Evolutionary conservation across 2,888 invertebrate genomes (phyloP).

Genomic region (Drosophila dives): DNA sequence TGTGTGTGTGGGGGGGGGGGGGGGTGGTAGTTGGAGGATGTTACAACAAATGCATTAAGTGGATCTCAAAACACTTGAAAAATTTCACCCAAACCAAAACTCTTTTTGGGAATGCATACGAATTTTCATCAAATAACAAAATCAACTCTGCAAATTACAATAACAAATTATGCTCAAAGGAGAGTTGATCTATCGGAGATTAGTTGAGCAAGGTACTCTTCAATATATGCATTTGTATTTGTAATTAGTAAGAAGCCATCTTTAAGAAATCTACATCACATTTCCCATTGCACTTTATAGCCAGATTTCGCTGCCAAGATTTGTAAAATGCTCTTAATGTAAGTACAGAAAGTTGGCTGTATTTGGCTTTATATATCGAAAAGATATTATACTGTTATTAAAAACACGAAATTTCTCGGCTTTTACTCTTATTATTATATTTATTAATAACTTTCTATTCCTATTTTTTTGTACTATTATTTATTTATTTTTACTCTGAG

Average conservation of each 20-base stretch:
- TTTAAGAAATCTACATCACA: not conserved
- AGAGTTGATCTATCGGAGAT: not conserved
- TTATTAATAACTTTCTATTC: not conserved
- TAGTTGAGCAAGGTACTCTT: not conserved
- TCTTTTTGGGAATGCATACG: not conserved
- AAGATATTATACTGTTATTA: too few relatives aligned
- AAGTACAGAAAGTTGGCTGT: too few relatives aligned
- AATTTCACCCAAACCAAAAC: not conserved
- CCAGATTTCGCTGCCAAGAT: not conserved
- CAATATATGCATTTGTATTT: not conserved
- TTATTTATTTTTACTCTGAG: not conserved
- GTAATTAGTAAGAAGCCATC: not conserved
- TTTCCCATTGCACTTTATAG: not conserved
- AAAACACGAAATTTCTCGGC: not conserved
- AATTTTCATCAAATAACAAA: not conserved
- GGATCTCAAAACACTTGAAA: conserved; percentile 9
- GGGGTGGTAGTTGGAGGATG: too few relatives aligned
- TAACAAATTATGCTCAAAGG: not conserved
- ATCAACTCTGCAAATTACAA: not conserved
- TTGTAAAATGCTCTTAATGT: not conserved
- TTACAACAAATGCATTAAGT: conserved; percentile 37
- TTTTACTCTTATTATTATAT: not conserved
- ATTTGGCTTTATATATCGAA: too few relatives aligned
- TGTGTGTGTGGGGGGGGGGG: rapidly evolving
- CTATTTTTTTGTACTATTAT: too few relatives aligned